Evolutionary conservation across 2,797 vertebrate genomes (phyloP).

Genomic region (Cacajao melanocephalus): DNA sequence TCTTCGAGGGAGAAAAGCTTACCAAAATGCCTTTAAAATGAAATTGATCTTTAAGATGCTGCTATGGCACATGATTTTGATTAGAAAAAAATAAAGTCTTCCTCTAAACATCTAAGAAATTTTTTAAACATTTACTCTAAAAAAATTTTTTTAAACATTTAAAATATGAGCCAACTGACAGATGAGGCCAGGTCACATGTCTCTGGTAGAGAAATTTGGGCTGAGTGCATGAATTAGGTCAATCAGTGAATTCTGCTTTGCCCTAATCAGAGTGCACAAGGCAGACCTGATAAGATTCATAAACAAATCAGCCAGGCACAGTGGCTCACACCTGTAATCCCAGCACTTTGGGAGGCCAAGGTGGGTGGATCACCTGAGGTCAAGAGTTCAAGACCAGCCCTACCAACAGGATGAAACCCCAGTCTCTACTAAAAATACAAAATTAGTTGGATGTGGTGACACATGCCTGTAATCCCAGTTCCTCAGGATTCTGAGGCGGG

Average conservation of each 20-base stretch:
- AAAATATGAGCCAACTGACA: background rate
- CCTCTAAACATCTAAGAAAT: constrained; percentile 25
- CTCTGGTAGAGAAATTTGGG: background rate
- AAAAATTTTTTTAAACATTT: background rate
- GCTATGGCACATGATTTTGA: constrained; percentile 42
- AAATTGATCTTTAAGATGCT: constrained; percentile 1
- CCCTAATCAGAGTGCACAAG: background rate
- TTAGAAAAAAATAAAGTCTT: constrained; percentile 46
- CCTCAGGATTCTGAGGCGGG: too few species aligned
- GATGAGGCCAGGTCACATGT: background rate
- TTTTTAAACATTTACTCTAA: background rate
- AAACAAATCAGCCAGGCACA: background rate
- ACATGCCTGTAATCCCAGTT: too few species aligned
- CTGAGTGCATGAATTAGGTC: background rate
- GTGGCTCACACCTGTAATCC: too few species aligned
- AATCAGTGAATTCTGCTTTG: background rate
- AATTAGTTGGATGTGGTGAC: too few species aligned
- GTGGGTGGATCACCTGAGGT: too few species aligned
- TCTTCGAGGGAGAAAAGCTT: constrained; percentile 37
- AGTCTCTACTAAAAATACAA: too few species aligned
- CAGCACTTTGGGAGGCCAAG: too few species aligned
- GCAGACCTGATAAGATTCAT: background rate
- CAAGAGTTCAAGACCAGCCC: too few species aligned
- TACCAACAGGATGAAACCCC: too few species aligned
- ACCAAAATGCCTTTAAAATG: background rate